Base-by-base conservation (phyloP, 1,140 invertebrate genomes). In the Prorops nasuta region DNA sequence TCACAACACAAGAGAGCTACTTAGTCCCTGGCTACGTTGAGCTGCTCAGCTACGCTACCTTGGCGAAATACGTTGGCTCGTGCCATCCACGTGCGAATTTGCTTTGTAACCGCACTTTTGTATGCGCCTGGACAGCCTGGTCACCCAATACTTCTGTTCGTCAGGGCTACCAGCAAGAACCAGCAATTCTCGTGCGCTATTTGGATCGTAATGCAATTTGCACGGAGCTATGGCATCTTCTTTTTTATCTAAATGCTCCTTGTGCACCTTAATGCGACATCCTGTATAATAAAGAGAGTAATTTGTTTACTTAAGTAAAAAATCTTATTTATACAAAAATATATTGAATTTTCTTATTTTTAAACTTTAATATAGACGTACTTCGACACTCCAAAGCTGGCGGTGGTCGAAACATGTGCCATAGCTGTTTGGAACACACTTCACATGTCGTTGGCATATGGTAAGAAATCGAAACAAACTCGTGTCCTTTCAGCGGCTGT, bases 381-480 rank as follows among this genome's bases (percentile, higher is more conserved):
- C 92, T 81, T 83, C 92, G 85, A 79, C 96, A 99, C 79, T 98
- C 96, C 51, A 98, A 82, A 41, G 96, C 96, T 54, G 93, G 90
- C 38, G 96, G 96, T 49, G 96, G 96, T 70, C 94, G 86, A 72
- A 98, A 91, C 86, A 98, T 92, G 74, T 97, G 90, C 92, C 94
- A 98, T 43, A 98, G 81, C 60, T 94, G 94, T 73, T 94, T 96
- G 22, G 93, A 87, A 83, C 96, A 99, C 41, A 94, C 89, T 80
- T 99, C 96, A 80, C 96, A 99, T 51, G 91, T 91, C 2, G 96
- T 97, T 24, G 96, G 96, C 86, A 98, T 98, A 77, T 98, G 94
- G 79, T 92, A 99, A 54, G 90, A 94, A 60, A 99, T 94, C 60
- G 91, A 89, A 49, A 98, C 83, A 65, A 99, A 94, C 74, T 98